Evolutionary conservation across 1,140 invertebrate species (phyloP), one percentile per base, ranked within the genome.

Genomic region (Scaptomyza hsui): DNA sequence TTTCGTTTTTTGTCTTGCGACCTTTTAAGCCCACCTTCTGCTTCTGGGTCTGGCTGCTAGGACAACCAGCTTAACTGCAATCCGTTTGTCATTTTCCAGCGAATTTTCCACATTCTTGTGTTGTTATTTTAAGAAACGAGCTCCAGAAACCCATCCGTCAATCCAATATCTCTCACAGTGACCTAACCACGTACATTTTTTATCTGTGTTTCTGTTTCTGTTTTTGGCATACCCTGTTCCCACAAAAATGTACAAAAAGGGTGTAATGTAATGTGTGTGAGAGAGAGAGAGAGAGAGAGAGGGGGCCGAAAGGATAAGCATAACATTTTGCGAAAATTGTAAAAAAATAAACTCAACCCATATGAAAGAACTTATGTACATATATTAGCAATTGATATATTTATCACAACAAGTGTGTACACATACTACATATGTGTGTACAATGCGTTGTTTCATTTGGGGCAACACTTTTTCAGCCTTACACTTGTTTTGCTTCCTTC

Each of bases 61-160:
- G 4, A 37, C 10, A 37, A n/a, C 3, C 32, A 37, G 32, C 32
- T 37, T 37, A 37, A 12, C 32, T 37, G 3, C 32, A 37, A 37
- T 37, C 32, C 32, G 32, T 37, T 37, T 37, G 32, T 37, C 32
- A 37, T 37, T 37, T 37, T 37, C 12, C 32, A 3, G 32, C n/a
- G 32, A n/a, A n/a, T 37, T 37, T 37, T 37, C n/a, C 32, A 37
- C 32, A 37, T 37, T 37, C 32, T 12, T 37, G 32, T 37, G 32
- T 37, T 37, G 32, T 37, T 37, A 37, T 37, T 37, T 37, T 37
- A 37, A 37, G 10, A n/a, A n/a, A n/a, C n/a, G n/a, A n/a, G n/a
- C n/a, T n/a, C 32, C 32, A 9, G 29, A 9, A 5, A 29, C 26
- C 26, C 26, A 29, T 1, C 32, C 32, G n/a, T n/a, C n/a, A 7